Percentiles rank a stretch among this genome's conserved stretches.
phyloP scores from a whole-genome alignment of 2,888 invertebrate species.

The Agrochola lota region DNA sequence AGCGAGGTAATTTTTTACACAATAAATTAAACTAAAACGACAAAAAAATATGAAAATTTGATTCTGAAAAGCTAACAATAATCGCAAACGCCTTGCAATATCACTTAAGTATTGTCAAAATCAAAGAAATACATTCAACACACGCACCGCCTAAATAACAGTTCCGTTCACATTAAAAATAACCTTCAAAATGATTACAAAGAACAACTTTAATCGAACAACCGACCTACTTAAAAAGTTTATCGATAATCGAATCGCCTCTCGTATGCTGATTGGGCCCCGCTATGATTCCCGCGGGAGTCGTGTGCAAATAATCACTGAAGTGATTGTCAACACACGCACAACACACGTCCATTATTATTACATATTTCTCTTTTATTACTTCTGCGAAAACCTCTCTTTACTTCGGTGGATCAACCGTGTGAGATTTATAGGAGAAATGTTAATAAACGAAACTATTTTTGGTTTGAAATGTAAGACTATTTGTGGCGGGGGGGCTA shows the following conservation, averaged over 20 bases:
- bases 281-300: slow-evolving; percentile 77
- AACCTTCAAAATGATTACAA: neutral
- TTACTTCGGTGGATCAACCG: neutral
- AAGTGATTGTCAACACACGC: slow-evolving; percentile 89
- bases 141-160: neutral
- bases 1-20: neutral
- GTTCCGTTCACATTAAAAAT: neutral
- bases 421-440: slow-evolving; percentile 18
- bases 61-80: neutral
- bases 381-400: slow-evolving; percentile 36
- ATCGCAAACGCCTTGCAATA: neutral
- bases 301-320: slow-evolving; percentile 85
- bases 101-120: neutral
- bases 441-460: neutral
- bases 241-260: slow-evolving; percentile 64
- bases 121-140: neutral
- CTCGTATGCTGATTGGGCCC: slow-evolving; percentile 73
- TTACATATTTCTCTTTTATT: slow-evolving; percentile 76
- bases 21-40: too few species aligned
- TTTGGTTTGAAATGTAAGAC: neutral
- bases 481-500: too few species aligned
- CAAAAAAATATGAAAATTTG: neutral
- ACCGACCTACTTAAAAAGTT: slow-evolving; percentile 35
- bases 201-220: neutral
- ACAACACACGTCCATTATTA: slow-evolving; percentile 81